Evolutionary conservation across 1,140 invertebrate genomes (phyloP), one percentile per base, ranked within the genome.

Genomic region (Caenorhabditis brenneri): DNA sequence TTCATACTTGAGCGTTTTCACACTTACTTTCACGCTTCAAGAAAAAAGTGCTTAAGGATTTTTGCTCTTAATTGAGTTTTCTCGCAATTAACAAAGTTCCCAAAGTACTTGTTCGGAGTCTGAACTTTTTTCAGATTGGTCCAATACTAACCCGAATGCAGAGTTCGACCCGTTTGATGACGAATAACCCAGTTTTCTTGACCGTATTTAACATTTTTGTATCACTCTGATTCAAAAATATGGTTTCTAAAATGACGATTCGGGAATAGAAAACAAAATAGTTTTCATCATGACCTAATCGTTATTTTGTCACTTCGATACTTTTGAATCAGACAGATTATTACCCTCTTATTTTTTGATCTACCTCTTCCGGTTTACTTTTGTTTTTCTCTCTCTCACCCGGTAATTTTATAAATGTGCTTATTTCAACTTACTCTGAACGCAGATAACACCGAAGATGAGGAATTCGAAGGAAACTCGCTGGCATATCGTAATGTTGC

Each of bases 401-500:
- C 22, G 7, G 33, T 39, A 79, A 49, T 31, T 22, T 49, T 53
- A 15, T 24, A 4, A 48, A 42, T 31, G 48, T 33, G 48, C 22
- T 33, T 33, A 22, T 24, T 36, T 15, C 15, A 24, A 74, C 65
- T 74, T n/a, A 74, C 65, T 24, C 65, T 39, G n/a, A 74, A 42
- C 15, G 65, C 85, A 86, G 85, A 86, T 27, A 65, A 85, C 22
- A 60, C 83, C 16, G 53, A 85, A 12, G 69, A 55, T 15, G 81
- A 87, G 42, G 36, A 79, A n/a, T 79, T 81, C 1, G 82, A 85
- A 53, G 80, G 58, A 6, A 88, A 88, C 60, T 81, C 88, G 19
- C 86, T 88, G 22, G 36, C 88, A 36, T 88, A 86, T 65, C 39
- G 86, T 12, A 88, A 88, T 82, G 80, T 88, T 36, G 88, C 65